A percentile compares a stretch with the other conserved stretches of the same genome.
Conservation (phyloP, 2,797 vertebrate genomes). For the Characodon lateralis region DNA sequence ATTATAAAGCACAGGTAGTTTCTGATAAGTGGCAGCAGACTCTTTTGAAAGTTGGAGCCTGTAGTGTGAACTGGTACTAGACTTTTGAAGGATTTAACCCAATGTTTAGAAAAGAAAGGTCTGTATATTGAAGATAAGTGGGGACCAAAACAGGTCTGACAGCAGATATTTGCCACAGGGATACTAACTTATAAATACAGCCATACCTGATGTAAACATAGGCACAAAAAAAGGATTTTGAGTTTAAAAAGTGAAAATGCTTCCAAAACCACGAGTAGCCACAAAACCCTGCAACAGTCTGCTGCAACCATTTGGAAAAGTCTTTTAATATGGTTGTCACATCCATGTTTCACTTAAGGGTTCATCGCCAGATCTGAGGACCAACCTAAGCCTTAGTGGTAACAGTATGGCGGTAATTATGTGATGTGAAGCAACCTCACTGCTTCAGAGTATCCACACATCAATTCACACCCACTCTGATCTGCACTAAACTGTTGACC, state of each 20-base stretch:
- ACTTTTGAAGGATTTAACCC: not conserved
- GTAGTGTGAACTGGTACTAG: not conserved
- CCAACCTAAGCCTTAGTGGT: not conserved
- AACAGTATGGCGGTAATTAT: slow-evolving; percentile 5
- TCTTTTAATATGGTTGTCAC: not conserved
- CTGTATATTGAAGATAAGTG: not conserved
- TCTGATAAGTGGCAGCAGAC: not conserved
- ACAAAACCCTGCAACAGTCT: not conserved
- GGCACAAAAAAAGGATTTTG: not conserved
- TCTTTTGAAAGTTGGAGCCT: not conserved
- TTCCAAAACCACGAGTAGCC: not conserved
- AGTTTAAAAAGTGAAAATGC: not conserved
- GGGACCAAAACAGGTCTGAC: not conserved
- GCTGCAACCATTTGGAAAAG: not conserved
- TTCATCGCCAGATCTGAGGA: slow-evolving; percentile 2
- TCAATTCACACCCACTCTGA: slow-evolving; percentile 31
- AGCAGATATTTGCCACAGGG: not conserved
- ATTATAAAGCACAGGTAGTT: no score
- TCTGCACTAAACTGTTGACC: slow-evolving; percentile 59
- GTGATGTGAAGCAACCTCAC: slow-evolving; percentile 21
- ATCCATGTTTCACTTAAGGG: not conserved
- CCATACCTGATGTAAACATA: not conserved
- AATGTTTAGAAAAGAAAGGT: not conserved
- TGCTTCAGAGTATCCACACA: slow-evolving; percentile 26
- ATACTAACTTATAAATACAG: not conserved